Percentiles rank a stretch among this genome's conserved stretches.
phyloP scores from a whole-genome alignment of 2,113 vertebrate genomes.

The Apteryx owenii region DNA sequence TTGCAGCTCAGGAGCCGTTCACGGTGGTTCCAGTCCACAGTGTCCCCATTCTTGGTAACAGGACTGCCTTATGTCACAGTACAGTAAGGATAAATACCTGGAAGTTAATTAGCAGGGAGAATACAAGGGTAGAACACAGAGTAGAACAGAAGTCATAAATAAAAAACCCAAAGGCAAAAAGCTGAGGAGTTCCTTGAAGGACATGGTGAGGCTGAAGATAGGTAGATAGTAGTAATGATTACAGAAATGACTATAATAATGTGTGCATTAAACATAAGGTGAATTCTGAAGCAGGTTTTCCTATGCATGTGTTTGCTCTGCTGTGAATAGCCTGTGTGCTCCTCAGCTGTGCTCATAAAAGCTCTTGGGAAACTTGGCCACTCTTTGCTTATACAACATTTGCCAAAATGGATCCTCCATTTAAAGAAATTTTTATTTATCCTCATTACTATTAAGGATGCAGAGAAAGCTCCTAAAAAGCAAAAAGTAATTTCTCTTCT shows the following conservation, averaged over 20 bases:
- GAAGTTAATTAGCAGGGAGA: background rate
- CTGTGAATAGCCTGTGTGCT: background rate
- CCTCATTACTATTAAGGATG: background rate
- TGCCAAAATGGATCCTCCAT: background rate
- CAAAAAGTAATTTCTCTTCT: background rate
- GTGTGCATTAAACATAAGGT: accelerated
- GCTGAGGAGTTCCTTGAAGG: background rate
- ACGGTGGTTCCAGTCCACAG: background rate
- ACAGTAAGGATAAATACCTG: background rate
- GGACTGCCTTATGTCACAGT: background rate
- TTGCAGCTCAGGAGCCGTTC: background rate
- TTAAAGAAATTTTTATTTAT: background rate
- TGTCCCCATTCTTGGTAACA: background rate
- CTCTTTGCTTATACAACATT: background rate
- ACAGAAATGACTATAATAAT: background rate
- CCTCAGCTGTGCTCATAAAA: background rate
- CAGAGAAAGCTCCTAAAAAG: background rate
- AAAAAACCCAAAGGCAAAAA: background rate
- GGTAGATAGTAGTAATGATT: background rate
- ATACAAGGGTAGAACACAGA: background rate
- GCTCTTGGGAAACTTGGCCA: background rate
- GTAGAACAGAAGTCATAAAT: background rate
- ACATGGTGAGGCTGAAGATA: background rate
- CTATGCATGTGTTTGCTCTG: background rate
- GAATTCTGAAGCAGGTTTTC: background rate